phyloP scores from a whole-genome alignment of 2,113 vertebrate species.

The Dermatemys mawii region DNA sequence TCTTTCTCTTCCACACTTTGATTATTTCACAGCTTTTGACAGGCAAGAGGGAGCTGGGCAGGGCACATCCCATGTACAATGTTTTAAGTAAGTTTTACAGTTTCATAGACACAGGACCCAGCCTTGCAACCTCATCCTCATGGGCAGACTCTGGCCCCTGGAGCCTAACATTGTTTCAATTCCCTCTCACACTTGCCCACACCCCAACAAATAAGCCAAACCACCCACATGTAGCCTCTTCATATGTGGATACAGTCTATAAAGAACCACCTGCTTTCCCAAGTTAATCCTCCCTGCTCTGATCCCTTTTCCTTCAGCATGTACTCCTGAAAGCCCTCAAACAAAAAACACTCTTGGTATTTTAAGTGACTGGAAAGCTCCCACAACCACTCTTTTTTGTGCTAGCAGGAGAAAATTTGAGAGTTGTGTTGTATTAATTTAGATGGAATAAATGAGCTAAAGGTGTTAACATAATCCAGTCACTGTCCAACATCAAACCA shows the following conservation, averaged over 20 bases:
- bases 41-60: background rate
- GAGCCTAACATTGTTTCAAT: background rate
- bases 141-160: background rate
- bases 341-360: background rate
- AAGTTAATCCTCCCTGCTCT: slow-evolving; percentile 21
- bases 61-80: background rate
- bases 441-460: too few relatives aligned
- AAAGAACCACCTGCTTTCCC: background rate
- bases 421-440: background rate
- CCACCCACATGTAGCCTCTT: background rate
- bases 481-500: too few relatives aligned
- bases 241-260: background rate
- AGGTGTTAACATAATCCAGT: too few relatives aligned
- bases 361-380: slow-evolving; percentile 4
- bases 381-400: background rate
- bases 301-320: background rate
- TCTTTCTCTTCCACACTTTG: background rate
- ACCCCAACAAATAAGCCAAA: background rate
- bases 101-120: background rate
- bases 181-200: background rate
- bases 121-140: background rate
- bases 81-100: background rate
- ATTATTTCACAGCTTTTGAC: background rate
- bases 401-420: background rate
- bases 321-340: background rate